Conservation (phyloP, 2,113 vertebrate species). For the Clarias gariepinus region DNA sequence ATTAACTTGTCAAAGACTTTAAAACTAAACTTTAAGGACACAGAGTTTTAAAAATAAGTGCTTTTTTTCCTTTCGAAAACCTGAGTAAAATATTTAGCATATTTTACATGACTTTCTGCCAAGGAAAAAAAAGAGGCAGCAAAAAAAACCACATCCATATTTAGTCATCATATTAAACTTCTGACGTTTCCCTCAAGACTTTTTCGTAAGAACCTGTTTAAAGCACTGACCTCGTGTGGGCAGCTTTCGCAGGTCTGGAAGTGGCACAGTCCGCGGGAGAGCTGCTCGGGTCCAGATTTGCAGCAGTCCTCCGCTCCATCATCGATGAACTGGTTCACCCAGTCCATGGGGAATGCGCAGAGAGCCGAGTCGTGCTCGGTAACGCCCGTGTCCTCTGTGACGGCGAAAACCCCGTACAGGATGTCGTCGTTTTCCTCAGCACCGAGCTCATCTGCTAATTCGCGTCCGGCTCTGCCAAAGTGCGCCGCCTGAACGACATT, state of each 20-base stretch:
- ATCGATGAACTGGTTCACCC: constrained; percentile 81
- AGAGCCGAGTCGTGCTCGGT: constrained; percentile 74
- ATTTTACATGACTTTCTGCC: background rate
- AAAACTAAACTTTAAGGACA: background rate
- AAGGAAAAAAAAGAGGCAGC: background rate
- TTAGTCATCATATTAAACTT: background rate
- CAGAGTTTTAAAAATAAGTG: background rate
- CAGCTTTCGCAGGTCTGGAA: constrained; percentile 86
- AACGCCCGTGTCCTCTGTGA: constrained; percentile 58
- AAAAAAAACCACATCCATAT: background rate
- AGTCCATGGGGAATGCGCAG: constrained; percentile 83
- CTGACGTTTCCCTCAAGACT: background rate
- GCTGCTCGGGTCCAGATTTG: constrained; percentile 65
- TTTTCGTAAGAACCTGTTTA: background rate
- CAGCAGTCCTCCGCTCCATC: constrained; percentile 86
- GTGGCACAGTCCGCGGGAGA: constrained; percentile 82
- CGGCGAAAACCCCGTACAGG: constrained; percentile 83
- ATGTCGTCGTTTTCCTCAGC: constrained; percentile 68
- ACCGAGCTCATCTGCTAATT: constrained; percentile 74
- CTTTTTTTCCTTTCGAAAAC: background rate
- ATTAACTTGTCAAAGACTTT: background rate
- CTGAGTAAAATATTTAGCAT: background rate
- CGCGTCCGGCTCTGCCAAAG: constrained; percentile 67
- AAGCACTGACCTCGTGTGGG: constrained; percentile 65
- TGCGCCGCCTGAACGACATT: constrained; percentile 86